Percentiles rank a stretch among this genome's conserved stretches.
Conservation (phyloP, 2,797 vertebrate genomes). For the Peromyscus aztecus region DNA sequence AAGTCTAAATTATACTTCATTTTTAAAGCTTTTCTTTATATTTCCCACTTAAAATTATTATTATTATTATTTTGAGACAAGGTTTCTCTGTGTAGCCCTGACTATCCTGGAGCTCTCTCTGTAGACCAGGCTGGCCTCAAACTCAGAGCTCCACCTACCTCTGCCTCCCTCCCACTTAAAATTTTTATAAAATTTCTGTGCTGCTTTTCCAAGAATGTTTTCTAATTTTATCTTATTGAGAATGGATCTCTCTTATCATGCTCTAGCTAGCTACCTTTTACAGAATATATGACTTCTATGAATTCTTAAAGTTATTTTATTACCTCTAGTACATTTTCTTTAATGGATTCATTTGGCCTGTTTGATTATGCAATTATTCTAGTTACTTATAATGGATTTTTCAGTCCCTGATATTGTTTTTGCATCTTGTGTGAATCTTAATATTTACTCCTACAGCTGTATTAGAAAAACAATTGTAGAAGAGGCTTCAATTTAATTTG, state of each 20-base stretch:
- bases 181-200: constrained; percentile 1
- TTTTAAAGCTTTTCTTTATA: not conserved
- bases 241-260: not conserved
- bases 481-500: not conserved
- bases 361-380: constrained; percentile 56
- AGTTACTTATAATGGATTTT: constrained; percentile 26
- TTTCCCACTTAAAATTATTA: not conserved
- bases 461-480: not conserved
- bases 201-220: constrained; percentile 1
- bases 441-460: constrained; percentile 12
- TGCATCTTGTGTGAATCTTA: constrained; percentile 34
- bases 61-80: not conserved
- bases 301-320: constrained; percentile 26
- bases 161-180: not conserved
- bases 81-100: not conserved
- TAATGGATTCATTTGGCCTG: constrained; percentile 17
- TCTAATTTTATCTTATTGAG: constrained; percentile 51
- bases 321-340: constrained; percentile 54
- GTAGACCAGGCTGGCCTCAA: not conserved
- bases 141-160: not conserved
- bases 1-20: not conserved
- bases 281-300: not conserved
- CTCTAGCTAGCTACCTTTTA: not conserved
- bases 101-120: not conserved
- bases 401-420: constrained; percentile 37